Conservation (phyloP, 2,113 vertebrate species). For the Scortum barcoo region DNA sequence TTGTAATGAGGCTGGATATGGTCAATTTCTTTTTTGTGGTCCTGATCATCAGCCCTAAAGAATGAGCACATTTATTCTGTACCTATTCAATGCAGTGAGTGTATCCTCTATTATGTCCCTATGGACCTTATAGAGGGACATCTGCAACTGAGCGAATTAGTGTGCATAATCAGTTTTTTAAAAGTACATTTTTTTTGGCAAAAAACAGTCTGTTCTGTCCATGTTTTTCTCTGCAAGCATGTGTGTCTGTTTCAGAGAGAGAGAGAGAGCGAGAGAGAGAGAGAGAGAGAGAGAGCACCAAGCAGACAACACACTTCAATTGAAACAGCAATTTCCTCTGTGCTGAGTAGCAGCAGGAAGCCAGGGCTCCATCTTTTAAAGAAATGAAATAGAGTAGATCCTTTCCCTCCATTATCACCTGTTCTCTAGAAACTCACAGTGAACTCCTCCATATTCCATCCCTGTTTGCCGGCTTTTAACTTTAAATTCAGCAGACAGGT, state of each 20-base stretch:
- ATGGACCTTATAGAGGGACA: neutral
- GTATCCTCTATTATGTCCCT: neutral
- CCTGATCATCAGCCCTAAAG: neutral
- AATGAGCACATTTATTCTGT: neutral
- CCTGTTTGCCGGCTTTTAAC: constrained; percentile 1
- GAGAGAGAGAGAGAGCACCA: neutral
- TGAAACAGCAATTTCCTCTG: constrained; percentile 48
- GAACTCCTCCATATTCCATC: constrained; percentile 2
- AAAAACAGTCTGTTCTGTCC: neutral
- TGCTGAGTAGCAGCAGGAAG: constrained; percentile 38
- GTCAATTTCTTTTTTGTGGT: neutral
- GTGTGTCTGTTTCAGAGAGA: neutral
- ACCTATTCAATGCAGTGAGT: neutral
- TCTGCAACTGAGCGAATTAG: neutral
- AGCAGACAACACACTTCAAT: constrained; percentile 37
- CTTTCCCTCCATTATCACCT: constrained; percentile 19
- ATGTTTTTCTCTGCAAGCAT: constrained; percentile 6
- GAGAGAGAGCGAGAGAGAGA: neutral
- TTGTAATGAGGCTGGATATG: neutral
- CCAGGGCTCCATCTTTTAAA: constrained; percentile 25
- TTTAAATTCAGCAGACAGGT: neutral
- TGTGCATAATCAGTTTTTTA: neutral
- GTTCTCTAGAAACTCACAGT: constrained; percentile 18
- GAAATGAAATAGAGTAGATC: constrained; percentile 31
- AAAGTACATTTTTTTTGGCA: neutral